Evolutionary conservation across 2,888 invertebrate species (phyloP).

Genomic region (Apamea crenata): DNA sequence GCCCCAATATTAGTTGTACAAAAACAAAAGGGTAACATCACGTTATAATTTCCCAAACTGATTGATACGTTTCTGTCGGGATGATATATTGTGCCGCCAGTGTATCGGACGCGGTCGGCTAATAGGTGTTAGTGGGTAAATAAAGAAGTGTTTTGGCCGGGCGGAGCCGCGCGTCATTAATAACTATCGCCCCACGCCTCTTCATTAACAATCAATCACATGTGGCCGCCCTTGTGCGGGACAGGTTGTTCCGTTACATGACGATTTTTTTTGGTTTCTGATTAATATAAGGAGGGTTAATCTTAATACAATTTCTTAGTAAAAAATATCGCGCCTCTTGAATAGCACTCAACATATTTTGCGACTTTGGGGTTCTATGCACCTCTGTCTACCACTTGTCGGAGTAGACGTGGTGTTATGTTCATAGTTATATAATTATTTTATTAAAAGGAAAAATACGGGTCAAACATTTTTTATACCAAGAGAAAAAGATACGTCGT

Average conservation of each 20-base stretch:
- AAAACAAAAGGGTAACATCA: slow-evolving; percentile 77
- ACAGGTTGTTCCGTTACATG: slow-evolving; percentile 74
- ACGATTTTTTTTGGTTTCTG: slow-evolving; percentile 65
- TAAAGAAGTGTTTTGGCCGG: slow-evolving; percentile 81
- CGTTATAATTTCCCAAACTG: slow-evolving; percentile 86
- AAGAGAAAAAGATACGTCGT: neutral
- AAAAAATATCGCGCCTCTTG: neutral
- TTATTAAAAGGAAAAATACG: neutral
- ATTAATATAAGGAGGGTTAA: slow-evolving; percentile 39
- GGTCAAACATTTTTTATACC: neutral
- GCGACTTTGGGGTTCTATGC: too few relatives aligned
- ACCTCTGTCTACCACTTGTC: neutral
- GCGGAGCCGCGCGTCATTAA: slow-evolving; percentile 86
- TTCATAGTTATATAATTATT: neutral
- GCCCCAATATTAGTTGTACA: slow-evolving; percentile 43
- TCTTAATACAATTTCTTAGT: slow-evolving; percentile 19
- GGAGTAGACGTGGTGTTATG: neutral
- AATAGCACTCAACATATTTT: neutral
- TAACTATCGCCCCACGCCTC: slow-evolving; percentile 87
- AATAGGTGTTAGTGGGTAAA: slow-evolving; percentile 88
- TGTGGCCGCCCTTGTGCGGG: slow-evolving; percentile 76
- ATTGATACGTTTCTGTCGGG: slow-evolving; percentile 83
- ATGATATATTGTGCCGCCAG: slow-evolving; percentile 84
- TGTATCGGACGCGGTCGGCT: slow-evolving; percentile 82
- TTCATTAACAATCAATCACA: slow-evolving; percentile 90